Evolutionary conservation across 2,888 invertebrate genomes (phyloP).

Genomic region (Vandiemenella viatica): DNA sequence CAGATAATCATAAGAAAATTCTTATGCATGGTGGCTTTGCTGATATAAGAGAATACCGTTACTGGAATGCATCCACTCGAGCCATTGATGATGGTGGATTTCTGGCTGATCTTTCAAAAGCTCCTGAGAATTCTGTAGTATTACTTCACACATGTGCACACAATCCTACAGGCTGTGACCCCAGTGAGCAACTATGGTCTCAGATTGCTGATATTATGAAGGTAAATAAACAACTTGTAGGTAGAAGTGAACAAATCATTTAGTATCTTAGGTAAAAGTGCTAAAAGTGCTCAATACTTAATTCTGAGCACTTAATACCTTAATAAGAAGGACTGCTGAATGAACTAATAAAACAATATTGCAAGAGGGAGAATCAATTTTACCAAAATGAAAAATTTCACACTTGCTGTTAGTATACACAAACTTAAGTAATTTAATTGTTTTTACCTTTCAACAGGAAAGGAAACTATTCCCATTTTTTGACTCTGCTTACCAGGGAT

Average conservation of each 20-base stretch:
- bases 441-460: too few species aligned
- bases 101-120: constrained; percentile 35
- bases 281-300: too few species aligned
- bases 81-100: constrained; percentile 59
- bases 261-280: too few species aligned
- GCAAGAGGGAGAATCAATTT: too few species aligned
- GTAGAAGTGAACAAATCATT: too few species aligned
- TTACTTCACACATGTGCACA: constrained; percentile 93
- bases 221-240: too few species aligned
- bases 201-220: constrained; percentile 73
- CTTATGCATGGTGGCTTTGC: constrained; percentile 74
- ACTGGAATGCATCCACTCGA: constrained; percentile 65
- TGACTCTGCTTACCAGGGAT: constrained; percentile 6
- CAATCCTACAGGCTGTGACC: constrained; percentile 96
- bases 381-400: too few species aligned
- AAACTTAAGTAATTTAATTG: too few species aligned
- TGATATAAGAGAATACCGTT: constrained; percentile 66
- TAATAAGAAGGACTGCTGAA: too few species aligned
- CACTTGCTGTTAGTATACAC: too few species aligned
- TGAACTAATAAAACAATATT: too few species aligned
- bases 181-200: constrained; percentile 83
- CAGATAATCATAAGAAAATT: constrained; percentile 83
- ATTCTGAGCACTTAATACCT: too few species aligned
- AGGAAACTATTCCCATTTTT: constrained; percentile 6
- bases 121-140: constrained; percentile 44